Conservation (phyloP, 2,113 vertebrate species). For the Rhinolophus sinicus region DNA sequence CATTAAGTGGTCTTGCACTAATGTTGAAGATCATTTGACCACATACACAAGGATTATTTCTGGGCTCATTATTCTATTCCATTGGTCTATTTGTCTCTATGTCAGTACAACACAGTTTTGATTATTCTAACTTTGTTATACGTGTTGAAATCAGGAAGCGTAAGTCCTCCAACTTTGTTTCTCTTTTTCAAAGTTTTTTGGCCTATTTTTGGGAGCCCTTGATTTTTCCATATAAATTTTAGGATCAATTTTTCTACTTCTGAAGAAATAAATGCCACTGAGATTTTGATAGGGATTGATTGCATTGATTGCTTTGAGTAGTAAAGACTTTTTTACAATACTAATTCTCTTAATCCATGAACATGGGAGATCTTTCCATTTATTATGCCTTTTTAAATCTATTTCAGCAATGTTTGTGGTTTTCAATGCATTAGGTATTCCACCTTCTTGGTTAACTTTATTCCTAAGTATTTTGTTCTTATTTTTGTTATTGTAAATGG, state of each 20-base stretch:
- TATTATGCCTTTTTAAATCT: neutral
- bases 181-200: neutral
- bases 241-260: neutral
- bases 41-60: neutral
- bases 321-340: neutral
- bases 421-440: neutral
- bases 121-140: neutral
- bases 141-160: neutral
- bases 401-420: neutral
- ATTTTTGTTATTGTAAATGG: neutral
- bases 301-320: neutral
- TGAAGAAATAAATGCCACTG: neutral
- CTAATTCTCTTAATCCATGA: neutral
- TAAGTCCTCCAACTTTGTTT: neutral
- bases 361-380: neutral
- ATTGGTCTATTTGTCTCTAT: neutral
- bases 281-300: neutral
- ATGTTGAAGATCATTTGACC: neutral
- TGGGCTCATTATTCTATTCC: neutral
- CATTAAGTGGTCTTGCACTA: neutral
- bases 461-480: neutral
- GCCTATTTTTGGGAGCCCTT: neutral
- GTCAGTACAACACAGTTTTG: neutral
- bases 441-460: neutral
- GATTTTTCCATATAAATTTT: neutral